A percentile compares a stretch with the other conserved stretches of the same genome.
Conservation (phyloP, 2,113 vertebrate species). For the Channa argus region DNA sequence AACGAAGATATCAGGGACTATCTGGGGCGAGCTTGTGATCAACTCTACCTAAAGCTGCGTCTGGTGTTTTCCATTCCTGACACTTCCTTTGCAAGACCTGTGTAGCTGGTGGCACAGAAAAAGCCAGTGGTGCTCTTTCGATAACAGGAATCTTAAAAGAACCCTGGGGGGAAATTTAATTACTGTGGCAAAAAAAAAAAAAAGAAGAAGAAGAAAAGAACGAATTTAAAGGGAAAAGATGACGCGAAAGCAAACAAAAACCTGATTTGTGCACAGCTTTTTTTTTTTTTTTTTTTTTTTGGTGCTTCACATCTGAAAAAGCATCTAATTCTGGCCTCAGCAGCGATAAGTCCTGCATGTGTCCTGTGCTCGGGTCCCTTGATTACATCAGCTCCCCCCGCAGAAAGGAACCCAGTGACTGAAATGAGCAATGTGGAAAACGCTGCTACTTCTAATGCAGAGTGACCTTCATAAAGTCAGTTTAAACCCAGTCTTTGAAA, state of each 20-base stretch:
- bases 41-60: neutral
- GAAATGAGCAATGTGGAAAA: neutral
- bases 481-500: neutral
- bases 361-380: no score
- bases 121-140: neutral
- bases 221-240: no score
- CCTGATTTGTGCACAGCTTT: neutral
- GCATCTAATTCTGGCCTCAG: neutral
- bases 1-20: slow-evolving; percentile 17
- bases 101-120: neutral
- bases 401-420: neutral
- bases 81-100: neutral
- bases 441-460: neutral
- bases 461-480: neutral
- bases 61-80: neutral
- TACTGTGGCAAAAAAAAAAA: neutral
- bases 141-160: neutral
- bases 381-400: neutral
- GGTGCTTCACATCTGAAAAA: no score
- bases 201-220: neutral
- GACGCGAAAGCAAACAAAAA: no score
- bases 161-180: neutral
- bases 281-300: neutral
- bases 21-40: neutral
- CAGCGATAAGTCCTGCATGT: neutral